Percentiles rank a stretch among this genome's conserved stretches.
Evolutionary conservation across 2,113 vertebrate genomes (phyloP).

Genomic region (Sylvietta virens): DNA sequence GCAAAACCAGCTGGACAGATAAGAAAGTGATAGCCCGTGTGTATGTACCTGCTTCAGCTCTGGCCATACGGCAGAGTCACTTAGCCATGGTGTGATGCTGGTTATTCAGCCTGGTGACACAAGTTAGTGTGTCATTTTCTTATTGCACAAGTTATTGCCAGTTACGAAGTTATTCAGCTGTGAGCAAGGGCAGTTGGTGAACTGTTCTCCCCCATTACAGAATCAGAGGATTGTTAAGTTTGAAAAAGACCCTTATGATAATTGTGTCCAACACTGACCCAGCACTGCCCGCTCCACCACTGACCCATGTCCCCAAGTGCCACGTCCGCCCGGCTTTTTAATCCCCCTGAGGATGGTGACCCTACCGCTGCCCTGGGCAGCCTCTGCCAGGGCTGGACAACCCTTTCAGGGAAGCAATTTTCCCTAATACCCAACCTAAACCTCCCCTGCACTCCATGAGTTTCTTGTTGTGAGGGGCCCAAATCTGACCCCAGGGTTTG

Average conservation of each 20-base stretch:
- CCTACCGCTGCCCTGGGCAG: not conserved
- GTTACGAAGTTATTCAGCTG: not conserved
- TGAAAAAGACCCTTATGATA: not conserved
- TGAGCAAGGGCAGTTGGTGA: not conserved
- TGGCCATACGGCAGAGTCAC: not conserved
- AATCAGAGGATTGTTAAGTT: not conserved
- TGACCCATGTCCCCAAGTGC: not conserved
- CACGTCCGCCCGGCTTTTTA: not conserved
- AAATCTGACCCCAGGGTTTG: not conserved
- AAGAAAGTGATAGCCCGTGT: not conserved
- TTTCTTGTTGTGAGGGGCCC: fast-evolving
- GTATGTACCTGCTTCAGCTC: not conserved
- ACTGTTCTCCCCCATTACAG: not conserved
- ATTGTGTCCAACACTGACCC: not conserved
- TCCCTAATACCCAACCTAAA: not conserved
- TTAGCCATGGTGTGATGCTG: fast-evolving
- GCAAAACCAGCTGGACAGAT: not conserved
- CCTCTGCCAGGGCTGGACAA: not conserved
- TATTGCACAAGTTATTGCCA: not conserved
- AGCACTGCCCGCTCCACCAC: not conserved
- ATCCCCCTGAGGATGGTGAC: not conserved
- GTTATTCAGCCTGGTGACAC: not conserved
- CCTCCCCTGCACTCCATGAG: not conserved
- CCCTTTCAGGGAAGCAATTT: not conserved
- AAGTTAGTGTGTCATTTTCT: not conserved